phyloP scores from a whole-genome alignment of 1,140 invertebrate species.

The Apis cerana region DNA sequence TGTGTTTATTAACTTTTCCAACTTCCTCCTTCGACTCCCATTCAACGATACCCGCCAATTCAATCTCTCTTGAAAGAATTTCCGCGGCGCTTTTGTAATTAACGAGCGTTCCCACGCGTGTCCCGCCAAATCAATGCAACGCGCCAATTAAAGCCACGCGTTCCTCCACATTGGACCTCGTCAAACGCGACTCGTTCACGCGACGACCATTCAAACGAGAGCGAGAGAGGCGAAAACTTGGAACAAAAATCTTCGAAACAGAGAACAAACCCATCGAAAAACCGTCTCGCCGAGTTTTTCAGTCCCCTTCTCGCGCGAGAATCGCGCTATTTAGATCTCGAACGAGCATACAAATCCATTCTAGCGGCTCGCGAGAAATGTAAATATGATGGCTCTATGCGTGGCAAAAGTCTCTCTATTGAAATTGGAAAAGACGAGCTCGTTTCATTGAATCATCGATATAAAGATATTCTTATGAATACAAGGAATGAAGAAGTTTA shows the following conservation, averaged over 20 bases:
- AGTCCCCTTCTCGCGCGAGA: not conserved
- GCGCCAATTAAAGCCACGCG: not conserved
- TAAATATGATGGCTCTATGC: too few relatives aligned
- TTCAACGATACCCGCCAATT: not conserved
- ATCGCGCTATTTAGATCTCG: not conserved
- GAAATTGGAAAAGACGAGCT: not conserved
- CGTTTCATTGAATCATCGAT: not conserved
- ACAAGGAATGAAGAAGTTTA: too few relatives aligned
- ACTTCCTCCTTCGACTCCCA: slow-evolving; percentile 16
- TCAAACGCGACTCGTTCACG: not conserved
- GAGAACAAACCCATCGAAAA: not conserved
- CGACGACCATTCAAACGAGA: not conserved
- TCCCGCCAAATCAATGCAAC: not conserved
- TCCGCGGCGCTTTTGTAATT: slow-evolving; percentile 11
- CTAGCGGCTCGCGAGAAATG: not conserved
- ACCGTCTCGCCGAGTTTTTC: slow-evolving; percentile 7
- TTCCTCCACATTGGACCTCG: not conserved
- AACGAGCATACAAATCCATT: not conserved
- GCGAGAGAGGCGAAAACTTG: not conserved
- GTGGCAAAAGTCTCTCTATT: not conserved
- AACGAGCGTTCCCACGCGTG: not conserved
- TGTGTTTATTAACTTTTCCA: slow-evolving; percentile 1
- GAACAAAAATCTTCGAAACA: not conserved
- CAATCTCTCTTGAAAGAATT: slow-evolving; percentile 3
- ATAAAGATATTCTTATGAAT: too few relatives aligned